Evolutionary conservation across 1,140 invertebrate genomes (phyloP).

Genomic region (Portunus trituberculatus): DNA sequence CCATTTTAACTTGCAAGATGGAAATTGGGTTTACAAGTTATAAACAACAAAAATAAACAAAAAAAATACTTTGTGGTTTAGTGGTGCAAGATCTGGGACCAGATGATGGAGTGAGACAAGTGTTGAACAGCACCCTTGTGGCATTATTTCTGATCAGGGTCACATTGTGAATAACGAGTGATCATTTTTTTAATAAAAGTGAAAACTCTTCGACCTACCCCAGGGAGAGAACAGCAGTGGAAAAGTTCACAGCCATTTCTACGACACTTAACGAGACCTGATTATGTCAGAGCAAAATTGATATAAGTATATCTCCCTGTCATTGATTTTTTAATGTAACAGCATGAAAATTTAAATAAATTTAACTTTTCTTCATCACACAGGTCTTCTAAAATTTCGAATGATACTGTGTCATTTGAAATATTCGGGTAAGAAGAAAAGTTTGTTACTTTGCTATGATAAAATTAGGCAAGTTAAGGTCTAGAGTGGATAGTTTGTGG

Average conservation of each 20-base stretch:
- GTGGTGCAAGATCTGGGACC: conserved; percentile 68
- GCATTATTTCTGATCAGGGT: conserved; percentile 75
- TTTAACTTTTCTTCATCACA: conserved; percentile 8
- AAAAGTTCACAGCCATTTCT: conserved; percentile 58
- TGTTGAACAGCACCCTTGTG: conserved; percentile 69
- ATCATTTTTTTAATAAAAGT: conserved; percentile 68
- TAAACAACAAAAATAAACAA: conserved; percentile 41
- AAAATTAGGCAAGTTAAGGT: conserved; percentile 63
- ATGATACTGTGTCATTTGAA: conserved; percentile 38
- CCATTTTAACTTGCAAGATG: not conserved
- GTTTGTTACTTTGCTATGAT: conserved; percentile 66
- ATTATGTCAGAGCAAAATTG: conserved; percentile 62
- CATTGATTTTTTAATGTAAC: not conserved
- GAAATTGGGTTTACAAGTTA: conserved; percentile 45
- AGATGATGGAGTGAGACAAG: conserved; percentile 64
- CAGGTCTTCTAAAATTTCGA: conserved; percentile 48
- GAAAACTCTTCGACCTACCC: conserved; percentile 70
- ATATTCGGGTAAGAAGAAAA: conserved; percentile 32
- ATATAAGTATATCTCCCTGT: not conserved
- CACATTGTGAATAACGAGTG: conserved; percentile 69
- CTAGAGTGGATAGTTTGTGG: conserved; percentile 69
- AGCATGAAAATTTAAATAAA: conserved; percentile 34
- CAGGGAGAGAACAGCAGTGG: conserved; percentile 57
- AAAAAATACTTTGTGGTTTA: conserved; percentile 46
- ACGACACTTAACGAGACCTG: conserved; percentile 63